Percentiles rank a stretch among this genome's conserved stretches.
These are phyloP conservation scores for Nannoperca obscura DNA, from an alignment of 2,797 vertebrate genomes.

Conservation along the genomic window DNA sequence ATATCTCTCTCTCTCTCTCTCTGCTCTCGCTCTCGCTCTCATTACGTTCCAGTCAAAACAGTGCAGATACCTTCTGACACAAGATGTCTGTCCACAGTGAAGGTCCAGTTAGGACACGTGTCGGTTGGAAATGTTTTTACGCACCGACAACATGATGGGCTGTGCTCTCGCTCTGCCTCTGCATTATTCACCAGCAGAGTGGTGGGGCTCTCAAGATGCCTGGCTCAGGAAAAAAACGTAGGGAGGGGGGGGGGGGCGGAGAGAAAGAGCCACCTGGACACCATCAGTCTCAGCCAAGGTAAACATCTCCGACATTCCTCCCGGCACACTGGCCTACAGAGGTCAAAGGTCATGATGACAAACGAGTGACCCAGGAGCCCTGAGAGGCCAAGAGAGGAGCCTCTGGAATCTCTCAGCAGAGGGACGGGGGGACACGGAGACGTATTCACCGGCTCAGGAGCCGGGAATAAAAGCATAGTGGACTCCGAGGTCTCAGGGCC, in stretches of 20 bases:
- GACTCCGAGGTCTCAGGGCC: conserved; percentile 29
- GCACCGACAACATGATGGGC: background rate
- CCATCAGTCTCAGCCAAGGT: conserved; percentile 96
- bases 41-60: conserved; percentile 62
- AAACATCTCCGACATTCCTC: conserved; percentile 98
- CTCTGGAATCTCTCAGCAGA: conserved; percentile 97
- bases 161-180: conserved; percentile 3
- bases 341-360: conserved; percentile 96
- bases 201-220: conserved; percentile 57
- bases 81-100: conserved; percentile 31
- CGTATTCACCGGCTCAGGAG: conserved; percentile 67
- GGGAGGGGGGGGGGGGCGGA: too few relatives aligned
- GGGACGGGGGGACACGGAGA: conserved; percentile 74
- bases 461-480: conserved; percentile 34
- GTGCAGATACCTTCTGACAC: conserved; percentile 37
- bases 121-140: conserved; percentile 8
- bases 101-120: conserved; percentile 3
- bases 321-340: conserved; percentile 92
- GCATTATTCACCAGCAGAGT: conserved; percentile 45
- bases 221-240: conserved; percentile 58
- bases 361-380: conserved; percentile 93
- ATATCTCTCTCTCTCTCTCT: too few relatives aligned
- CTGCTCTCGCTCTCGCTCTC: conserved; percentile 46
- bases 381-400: conserved; percentile 90
- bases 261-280: conserved; percentile 92